Percentiles rank a stretch among this genome's conserved stretches.
These are phyloP conservation scores for Neofelis nebulosa DNA, from an alignment of 2,113 vertebrate species.

Conservation along the genomic window DNA sequence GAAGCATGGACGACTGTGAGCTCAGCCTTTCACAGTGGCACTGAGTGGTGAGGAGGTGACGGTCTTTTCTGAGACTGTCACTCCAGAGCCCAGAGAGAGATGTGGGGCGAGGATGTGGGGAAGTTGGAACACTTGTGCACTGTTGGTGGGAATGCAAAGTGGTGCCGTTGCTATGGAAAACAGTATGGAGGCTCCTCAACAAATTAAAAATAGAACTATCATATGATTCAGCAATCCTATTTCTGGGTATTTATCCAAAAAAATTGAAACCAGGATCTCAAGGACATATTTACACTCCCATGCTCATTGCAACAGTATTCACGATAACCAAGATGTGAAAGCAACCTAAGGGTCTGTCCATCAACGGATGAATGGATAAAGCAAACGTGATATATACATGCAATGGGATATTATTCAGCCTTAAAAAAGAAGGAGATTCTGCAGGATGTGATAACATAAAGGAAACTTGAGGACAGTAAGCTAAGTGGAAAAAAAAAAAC, in stretches of 20 bases:
- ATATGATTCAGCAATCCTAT: background rate
- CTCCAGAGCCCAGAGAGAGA: background rate
- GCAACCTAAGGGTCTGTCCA: too few species aligned
- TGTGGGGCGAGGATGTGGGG: background rate
- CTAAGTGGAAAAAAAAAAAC: background rate
- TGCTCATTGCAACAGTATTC: background rate
- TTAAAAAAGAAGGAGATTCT: constrained; percentile 1
- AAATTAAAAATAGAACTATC: background rate
- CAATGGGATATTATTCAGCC: background rate
- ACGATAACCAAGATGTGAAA: background rate
- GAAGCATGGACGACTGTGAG: background rate
- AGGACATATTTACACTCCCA: background rate
- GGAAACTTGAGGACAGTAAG: background rate
- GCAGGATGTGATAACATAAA: background rate
- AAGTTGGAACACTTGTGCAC: background rate
- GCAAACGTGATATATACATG: background rate
- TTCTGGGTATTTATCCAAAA: background rate
- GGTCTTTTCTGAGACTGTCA: background rate
- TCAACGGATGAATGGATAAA: background rate
- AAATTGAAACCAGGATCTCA: background rate
- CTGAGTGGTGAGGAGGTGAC: background rate
- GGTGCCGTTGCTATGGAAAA: background rate
- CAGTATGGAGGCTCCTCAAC: background rate
- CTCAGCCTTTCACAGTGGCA: background rate
- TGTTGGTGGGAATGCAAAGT: background rate